Evolutionary conservation across 2,888 invertebrate genomes (phyloP), one percentile per base, ranked within the genome.

Genomic region (Drosophila merina): DNA sequence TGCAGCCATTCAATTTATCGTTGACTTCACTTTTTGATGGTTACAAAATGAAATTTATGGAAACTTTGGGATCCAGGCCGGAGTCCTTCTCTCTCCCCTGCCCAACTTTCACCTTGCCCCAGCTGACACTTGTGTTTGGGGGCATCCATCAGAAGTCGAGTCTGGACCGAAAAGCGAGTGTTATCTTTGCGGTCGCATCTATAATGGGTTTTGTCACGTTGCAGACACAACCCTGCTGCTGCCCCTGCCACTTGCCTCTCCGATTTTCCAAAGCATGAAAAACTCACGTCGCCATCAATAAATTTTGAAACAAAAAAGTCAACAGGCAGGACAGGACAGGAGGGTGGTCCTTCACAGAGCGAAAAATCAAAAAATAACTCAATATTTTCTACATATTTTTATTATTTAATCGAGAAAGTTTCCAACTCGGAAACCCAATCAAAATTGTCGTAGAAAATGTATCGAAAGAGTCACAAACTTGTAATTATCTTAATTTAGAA

Each of bases 161-260:
- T 56, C 64, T 57, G 55, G 59, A 58, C 70, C 72, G 79, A 73
- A 72, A 67, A 54, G 72, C 73, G 76, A 58, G 80, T 88, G 89
- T 88, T 88, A 85, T 89, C 88, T 86, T 81, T 86, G 88, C 72
- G 79, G 81, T 86, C 80, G 79, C 84, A 89, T 89, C 88, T 90
- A 81, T 90, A 91, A 91, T 90, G 88, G 90, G 86, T 91, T 90
- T 91, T 91, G 90, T 91, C 90, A 91, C 88, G 88, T 91, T 82
- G 81, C 87, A 85, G 87, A 81, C 82, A 76, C 82, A 75, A 79
- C 83, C 74, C 81, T 80, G 86, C 42, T 28, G 10, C 4, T 28
- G 28, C 20, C 20, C 14, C 5, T 20, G 20, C 8, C 40, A 0
- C 47, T 4, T 20, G 20, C 8, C 40, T 2, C 47, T 52, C 66